A percentile compares a stretch with the other conserved stretches of the same genome.
Conservation (phyloP, 2,888 invertebrate species). For the Heliconius sara region DNA sequence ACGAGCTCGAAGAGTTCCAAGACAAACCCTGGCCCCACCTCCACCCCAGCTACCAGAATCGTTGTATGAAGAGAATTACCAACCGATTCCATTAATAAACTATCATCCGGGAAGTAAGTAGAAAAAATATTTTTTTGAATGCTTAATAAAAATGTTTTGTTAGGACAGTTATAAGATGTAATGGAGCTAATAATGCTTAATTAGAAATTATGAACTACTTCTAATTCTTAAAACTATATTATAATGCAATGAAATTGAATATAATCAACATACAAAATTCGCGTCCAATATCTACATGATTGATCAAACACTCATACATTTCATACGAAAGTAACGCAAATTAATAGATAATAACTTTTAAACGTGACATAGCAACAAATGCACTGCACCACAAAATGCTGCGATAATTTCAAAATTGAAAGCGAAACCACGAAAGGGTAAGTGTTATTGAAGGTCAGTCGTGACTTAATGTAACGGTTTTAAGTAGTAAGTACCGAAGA, state of each 20-base stretch:
- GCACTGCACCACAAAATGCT: not conserved
- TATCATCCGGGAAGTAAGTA: slow-evolving; percentile 70
- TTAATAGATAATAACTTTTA: not conserved
- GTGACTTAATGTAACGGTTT: slow-evolving; percentile 19
- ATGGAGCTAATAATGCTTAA: no score
- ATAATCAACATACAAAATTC: not conserved
- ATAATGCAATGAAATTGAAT: no score
- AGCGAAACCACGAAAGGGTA: slow-evolving; percentile 15
- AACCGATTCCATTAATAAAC: slow-evolving; percentile 54
- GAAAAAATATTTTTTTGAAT: not conserved
- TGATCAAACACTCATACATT: not conserved
- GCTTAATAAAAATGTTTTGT: not conserved
- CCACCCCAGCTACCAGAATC: slow-evolving; percentile 57
- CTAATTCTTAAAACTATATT: no score
- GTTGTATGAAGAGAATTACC: slow-evolving; percentile 67
- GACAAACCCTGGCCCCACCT: slow-evolving; percentile 69
- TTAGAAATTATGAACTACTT: no score
- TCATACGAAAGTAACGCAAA: not conserved
- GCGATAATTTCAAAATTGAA: slow-evolving; percentile 10
- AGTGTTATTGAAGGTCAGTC: slow-evolving; percentile 15
- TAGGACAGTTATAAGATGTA: not conserved
- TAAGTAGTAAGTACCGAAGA: slow-evolving; percentile 1
- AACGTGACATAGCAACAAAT: slow-evolving; percentile 7
- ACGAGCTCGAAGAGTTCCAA: slow-evolving; percentile 66
- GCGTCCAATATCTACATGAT: not conserved